These are phyloP conservation scores for Protobothrops mucrosquamatus DNA, from an alignment of 2,113 vertebrate genomes.

Conservation along the genomic window DNA sequence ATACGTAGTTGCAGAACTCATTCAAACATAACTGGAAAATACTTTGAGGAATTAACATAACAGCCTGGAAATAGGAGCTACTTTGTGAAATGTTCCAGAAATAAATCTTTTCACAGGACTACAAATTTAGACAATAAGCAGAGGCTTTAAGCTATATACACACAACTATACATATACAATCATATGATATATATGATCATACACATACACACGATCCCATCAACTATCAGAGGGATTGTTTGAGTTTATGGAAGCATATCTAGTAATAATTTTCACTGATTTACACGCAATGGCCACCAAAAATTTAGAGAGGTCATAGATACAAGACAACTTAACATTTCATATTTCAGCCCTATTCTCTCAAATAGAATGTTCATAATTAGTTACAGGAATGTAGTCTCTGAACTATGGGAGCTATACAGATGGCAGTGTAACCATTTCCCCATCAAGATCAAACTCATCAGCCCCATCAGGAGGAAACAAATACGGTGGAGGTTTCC, in stretches of 20 bases:
- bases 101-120: slow-evolving; percentile 66
- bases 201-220: slow-evolving; percentile 38
- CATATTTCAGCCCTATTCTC: slow-evolving; percentile 56
- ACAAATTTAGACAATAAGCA: slow-evolving; percentile 68
- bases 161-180: slow-evolving; percentile 13
- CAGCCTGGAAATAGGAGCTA: slow-evolving; percentile 68
- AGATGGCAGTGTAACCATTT: slow-evolving; percentile 80
- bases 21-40: slow-evolving; percentile 69
- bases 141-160: slow-evolving; percentile 73
- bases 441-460: slow-evolving; percentile 91
- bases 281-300: slow-evolving; percentile 70
- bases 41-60: slow-evolving; percentile 65
- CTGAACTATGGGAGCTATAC: slow-evolving; percentile 74
- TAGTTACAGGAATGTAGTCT: slow-evolving; percentile 48
- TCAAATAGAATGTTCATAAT: slow-evolving; percentile 52
- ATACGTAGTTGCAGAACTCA: slow-evolving; percentile 60
- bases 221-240: slow-evolving; percentile 65
- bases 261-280: slow-evolving; percentile 71
- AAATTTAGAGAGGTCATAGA: slow-evolving; percentile 65
- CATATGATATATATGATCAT: too few species aligned
- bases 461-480: slow-evolving; percentile 90
- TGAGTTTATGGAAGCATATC: slow-evolving; percentile 73
- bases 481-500: slow-evolving; percentile 95
- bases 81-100: slow-evolving; percentile 64
- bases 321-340: slow-evolving; percentile 64